phyloP scores from a whole-genome alignment of 92 coral and sea anemone species.

The Palythoa grandis region DNA sequence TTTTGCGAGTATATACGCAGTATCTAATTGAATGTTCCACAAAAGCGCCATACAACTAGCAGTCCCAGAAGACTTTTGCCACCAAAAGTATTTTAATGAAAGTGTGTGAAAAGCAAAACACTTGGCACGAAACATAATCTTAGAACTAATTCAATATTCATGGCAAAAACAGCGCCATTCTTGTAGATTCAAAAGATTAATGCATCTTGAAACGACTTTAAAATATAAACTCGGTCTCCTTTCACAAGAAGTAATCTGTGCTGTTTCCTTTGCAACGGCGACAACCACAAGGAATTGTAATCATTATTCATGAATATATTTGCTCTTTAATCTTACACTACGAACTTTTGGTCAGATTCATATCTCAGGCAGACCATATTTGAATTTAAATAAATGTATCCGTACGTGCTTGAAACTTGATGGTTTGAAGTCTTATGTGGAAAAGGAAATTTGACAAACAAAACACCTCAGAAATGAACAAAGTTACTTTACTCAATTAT shows the following conservation, averaged over 20 bases:
- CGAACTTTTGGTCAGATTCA: neutral
- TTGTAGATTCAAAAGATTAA: neutral
- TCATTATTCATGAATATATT: conserved; percentile 32
- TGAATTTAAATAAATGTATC: neutral
- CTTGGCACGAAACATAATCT: conserved; percentile 23
- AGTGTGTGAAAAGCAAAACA: neutral
- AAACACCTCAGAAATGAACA: neutral
- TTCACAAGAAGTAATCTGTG: conserved; percentile 11
- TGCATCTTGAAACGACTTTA: neutral
- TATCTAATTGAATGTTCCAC: conserved; percentile 59
- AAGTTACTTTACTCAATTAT: conserved; percentile 6
- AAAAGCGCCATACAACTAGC: conserved; percentile 56
- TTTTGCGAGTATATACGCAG: conserved; percentile 65
- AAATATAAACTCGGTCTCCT: neutral
- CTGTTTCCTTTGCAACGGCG: neutral
- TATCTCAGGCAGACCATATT: neutral
- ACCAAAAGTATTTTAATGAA: conserved; percentile 40
- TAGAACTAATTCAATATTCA: neutral
- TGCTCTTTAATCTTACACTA: neutral
- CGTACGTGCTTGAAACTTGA: conserved; percentile 14
- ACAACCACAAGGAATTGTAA: neutral
- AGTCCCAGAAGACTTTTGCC: conserved; percentile 62
- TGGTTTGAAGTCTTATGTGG: neutral
- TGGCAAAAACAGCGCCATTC: neutral
- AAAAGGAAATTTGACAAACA: conserved; percentile 5